Evolutionary conservation across 2,113 vertebrate genomes (phyloP).

Genomic region (Bujurquina vittata): DNA sequence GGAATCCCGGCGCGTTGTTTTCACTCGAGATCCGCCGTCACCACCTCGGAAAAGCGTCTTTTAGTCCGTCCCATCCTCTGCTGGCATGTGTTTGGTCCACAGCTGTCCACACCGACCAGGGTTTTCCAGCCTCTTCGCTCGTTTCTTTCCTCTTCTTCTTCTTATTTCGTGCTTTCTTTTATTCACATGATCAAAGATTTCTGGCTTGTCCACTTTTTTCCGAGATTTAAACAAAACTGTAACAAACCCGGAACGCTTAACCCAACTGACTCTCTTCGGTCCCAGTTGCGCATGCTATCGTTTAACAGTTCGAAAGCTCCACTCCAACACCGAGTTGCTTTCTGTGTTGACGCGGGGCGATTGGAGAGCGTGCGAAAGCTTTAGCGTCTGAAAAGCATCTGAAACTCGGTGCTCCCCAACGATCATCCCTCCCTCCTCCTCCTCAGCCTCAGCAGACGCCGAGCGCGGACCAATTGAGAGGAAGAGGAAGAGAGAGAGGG

Average conservation of each 20-base stretch:
- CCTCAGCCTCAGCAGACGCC: slow-evolving; percentile 1
- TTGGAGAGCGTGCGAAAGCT: not conserved
- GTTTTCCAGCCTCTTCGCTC: not conserved
- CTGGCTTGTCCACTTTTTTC: slow-evolving; percentile 33
- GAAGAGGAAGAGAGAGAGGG: not conserved
- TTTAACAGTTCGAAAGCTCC: not conserved
- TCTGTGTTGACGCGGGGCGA: not conserved
- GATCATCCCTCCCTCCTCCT: not conserved
- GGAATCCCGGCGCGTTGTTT: slow-evolving; percentile 62
- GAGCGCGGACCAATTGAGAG: slow-evolving; percentile 55
- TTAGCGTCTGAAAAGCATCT: slow-evolving; percentile 19
- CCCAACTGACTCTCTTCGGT: not conserved
- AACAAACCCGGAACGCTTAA: not conserved
- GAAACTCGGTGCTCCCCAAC: slow-evolving; percentile 44
- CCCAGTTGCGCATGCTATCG: not conserved
- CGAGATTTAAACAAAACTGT: not conserved
- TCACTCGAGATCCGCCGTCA: slow-evolving; percentile 18
- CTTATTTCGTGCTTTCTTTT: not conserved
- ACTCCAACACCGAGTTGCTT: not conserved
- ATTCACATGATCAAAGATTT: slow-evolving; percentile 19
- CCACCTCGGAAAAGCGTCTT: not conserved
- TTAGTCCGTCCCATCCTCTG: slow-evolving; percentile 45
- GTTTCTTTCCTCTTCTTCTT: not conserved
- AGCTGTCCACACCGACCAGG: not conserved
- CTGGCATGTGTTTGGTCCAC: slow-evolving; percentile 15